phyloP scores from a whole-genome alignment of 2,113 vertebrate species.

The Gavialis gangeticus region DNA sequence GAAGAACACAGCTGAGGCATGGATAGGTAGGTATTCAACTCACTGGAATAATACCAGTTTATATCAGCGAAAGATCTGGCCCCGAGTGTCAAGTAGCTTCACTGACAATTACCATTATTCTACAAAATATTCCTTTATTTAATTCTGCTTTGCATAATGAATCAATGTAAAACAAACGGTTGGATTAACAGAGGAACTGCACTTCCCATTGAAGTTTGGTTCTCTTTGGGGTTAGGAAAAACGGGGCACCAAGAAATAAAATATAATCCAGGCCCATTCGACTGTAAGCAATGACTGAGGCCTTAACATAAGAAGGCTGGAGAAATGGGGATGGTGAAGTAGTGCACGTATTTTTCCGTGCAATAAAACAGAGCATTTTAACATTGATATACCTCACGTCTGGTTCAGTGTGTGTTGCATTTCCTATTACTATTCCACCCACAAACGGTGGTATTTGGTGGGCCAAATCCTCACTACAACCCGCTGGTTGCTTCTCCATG shows the following conservation, averaged over 20 bases:
- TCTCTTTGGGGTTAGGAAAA: neutral
- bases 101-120: neutral
- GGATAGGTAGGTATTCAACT: neutral
- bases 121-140: constrained; percentile 12
- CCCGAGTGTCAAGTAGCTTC: neutral
- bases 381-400: constrained; percentile 29
- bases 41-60: neutral
- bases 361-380: constrained; percentile 52
- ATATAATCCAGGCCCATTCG: neutral
- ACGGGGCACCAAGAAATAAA: constrained; percentile 10
- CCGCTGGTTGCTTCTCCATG: neutral
- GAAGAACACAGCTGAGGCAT: neutral
- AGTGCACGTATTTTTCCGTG: constrained; percentile 30
- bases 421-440: constrained; percentile 40
- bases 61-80: neutral
- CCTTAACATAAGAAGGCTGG: constrained; percentile 20
- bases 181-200: constrained; percentile 16
- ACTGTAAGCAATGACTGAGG: constrained; percentile 21
- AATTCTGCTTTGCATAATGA: constrained; percentile 14
- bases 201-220: constrained; percentile 11
- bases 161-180: constrained; percentile 13
- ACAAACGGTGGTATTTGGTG: neutral
- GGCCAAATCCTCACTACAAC: constrained; percentile 50
- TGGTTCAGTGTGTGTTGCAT: constrained; percentile 21
- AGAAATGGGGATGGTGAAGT: constrained; percentile 35